Evolutionary conservation across 53 echinoderm and acorn worm species (phyloP).

Genomic region (Paracentrotus lividus): DNA sequence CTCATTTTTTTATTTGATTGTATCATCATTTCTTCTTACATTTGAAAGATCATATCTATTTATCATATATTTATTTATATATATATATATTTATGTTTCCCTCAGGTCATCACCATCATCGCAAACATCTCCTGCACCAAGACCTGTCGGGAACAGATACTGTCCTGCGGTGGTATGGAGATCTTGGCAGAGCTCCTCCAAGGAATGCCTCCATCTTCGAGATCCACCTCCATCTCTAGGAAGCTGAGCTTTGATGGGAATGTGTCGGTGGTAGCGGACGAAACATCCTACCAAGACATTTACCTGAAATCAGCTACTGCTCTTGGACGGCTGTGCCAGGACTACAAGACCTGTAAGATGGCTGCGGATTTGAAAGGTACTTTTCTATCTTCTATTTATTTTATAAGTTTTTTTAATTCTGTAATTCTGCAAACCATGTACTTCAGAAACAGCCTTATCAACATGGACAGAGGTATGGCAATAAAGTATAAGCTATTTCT

Average conservation of each 20-base stretch:
- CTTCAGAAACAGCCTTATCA: too few species aligned
- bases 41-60: background rate
- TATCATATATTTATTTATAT: background rate
- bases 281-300: constrained; percentile 81
- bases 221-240: background rate
- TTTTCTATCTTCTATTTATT: too few species aligned
- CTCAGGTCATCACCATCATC: background rate
- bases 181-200: constrained; percentile 6
- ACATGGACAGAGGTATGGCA: too few species aligned
- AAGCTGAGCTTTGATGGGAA: background rate
- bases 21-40: too few species aligned
- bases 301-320: constrained; percentile 93
- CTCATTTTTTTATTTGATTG: too few species aligned
- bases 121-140: constrained; percentile 7
- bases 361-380: constrained; percentile 84
- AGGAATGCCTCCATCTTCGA: background rate
- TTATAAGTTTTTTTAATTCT: too few species aligned
- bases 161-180: background rate
- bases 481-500: too few species aligned
- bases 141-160: background rate
- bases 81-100: background rate
- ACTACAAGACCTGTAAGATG: constrained; percentile 73
- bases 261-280: background rate
- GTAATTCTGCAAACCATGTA: too few species aligned
- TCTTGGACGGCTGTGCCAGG: constrained; percentile 84